Evolutionary conservation across 2,113 vertebrate species (phyloP).

Genomic region (Megaleporinus macrocephalus): DNA sequence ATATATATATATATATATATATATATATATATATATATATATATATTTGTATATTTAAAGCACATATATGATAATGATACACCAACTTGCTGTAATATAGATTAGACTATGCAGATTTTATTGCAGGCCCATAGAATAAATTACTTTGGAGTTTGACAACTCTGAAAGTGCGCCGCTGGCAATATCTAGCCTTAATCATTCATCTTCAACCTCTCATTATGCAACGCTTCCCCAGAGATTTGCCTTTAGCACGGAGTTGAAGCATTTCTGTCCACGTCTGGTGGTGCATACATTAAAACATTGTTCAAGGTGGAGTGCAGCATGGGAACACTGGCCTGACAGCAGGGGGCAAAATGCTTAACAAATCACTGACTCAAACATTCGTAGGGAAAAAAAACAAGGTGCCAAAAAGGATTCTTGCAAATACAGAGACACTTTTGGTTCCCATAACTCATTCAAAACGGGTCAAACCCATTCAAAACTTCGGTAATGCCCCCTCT

Average conservation of each 20-base stretch:
- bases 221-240: slow-evolving; percentile 2
- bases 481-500: no score
- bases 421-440: no score
- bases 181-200: slow-evolving; percentile 19
- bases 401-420: no score
- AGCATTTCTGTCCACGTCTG: neutral
- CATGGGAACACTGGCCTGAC: neutral
- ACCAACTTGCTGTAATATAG: neutral
- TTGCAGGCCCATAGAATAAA: slow-evolving; percentile 13
- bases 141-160: slow-evolving; percentile 16
- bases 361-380: no score
- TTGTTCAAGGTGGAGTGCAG: neutral
- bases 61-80: neutral
- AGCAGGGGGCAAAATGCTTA: neutral
- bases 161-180: slow-evolving; percentile 17
- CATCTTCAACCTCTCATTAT: slow-evolving; percentile 31
- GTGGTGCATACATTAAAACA: neutral
- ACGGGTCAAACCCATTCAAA: no score
- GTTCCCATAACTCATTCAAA: no score
- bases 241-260: neutral
- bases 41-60: no score
- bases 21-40: no score
- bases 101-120: neutral
- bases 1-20: no score
- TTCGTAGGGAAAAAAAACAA: no score